Percentiles rank a stretch among this genome's conserved stretches.
Evolutionary conservation across 2,797 vertebrate species (phyloP).

Genomic region (Odontamblyopus rebecca): DNA sequence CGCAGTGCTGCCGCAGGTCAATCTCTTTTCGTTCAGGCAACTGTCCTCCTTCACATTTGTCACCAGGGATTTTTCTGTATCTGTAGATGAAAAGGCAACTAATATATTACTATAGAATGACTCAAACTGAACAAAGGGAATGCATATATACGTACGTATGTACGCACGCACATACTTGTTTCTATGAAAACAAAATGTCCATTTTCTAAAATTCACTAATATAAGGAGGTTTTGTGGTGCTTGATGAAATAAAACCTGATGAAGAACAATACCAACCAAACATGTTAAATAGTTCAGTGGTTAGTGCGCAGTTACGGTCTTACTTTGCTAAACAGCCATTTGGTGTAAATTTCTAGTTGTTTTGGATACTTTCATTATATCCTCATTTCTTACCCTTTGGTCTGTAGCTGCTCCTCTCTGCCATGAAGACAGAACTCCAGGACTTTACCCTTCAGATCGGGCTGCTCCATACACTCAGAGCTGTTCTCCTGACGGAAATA

Average conservation of each 20-base stretch:
- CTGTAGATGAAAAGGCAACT: conserved; percentile 60
- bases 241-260: not conserved
- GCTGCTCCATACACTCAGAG: conserved; percentile 86
- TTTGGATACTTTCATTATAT: not conserved
- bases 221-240: not conserved
- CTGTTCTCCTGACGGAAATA: conserved; percentile 91
- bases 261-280: too few relatives aligned
- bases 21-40: conserved; percentile 80
- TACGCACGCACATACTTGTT: too few relatives aligned
- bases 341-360: not conserved
- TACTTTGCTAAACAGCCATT: not conserved
- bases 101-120: not conserved
- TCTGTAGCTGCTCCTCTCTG: conserved; percentile 84
- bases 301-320: too few relatives aligned
- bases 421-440: conserved; percentile 91
- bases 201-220: not conserved
- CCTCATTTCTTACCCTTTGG: conserved; percentile 80
- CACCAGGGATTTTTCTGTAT: conserved; percentile 94
- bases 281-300: too few relatives aligned
- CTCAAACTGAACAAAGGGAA: not conserved
- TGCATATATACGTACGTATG: too few relatives aligned
- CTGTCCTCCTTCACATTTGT: conserved; percentile 86
- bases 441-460: conserved; percentile 86
- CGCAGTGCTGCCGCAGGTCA: conserved; percentile 88
- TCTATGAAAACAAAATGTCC: too few relatives aligned